phyloP scores from a whole-genome alignment of 2,797 vertebrate species.

The Triplophysa yarkandensis region DNA sequence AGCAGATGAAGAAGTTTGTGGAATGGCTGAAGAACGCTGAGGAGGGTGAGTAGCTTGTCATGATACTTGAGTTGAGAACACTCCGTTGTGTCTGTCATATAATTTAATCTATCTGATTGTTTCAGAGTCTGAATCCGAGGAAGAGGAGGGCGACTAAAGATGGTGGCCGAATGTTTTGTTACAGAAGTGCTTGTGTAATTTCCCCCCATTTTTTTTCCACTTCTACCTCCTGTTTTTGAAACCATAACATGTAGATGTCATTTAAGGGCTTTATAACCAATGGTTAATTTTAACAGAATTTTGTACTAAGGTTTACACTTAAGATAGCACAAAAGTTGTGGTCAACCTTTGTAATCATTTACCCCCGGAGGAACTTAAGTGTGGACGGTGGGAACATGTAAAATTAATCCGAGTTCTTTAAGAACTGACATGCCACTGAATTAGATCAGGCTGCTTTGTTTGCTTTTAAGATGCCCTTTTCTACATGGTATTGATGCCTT shows the following conservation, averaged over 20 bases:
- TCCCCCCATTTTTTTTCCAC: conserved; percentile 68
- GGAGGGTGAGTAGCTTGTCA: conserved; percentile 79
- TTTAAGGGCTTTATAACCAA: conserved; percentile 81
- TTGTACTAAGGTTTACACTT: conserved; percentile 74
- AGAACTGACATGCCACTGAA: conserved; percentile 47
- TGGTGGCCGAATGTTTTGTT: conserved; percentile 82
- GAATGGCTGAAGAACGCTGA: conserved; percentile 98
- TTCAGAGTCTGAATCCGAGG: conserved; percentile 95
- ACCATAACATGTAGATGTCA: conserved; percentile 81
- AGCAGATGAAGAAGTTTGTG: conserved; percentile 98
- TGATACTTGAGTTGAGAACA: neutral
- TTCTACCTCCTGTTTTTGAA: conserved; percentile 88
- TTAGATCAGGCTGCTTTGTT: conserved; percentile 35
- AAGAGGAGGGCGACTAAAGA: conserved; percentile 91
- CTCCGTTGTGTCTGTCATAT: neutral
- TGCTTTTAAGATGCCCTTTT: conserved; percentile 23
- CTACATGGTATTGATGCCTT: conserved; percentile 37
- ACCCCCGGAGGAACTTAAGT: conserved; percentile 33
- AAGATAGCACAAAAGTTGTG: conserved; percentile 51
- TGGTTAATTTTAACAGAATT: conserved; percentile 77
- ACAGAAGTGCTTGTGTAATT: conserved; percentile 76
- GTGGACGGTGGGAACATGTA: conserved; percentile 50
- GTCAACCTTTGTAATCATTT: conserved; percentile 45
- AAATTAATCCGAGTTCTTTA: conserved; percentile 45
- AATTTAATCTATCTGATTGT: conserved; percentile 8